Evolutionary conservation across 2,797 vertebrate species (phyloP).

Genomic region (Smutsia temminckii): DNA sequence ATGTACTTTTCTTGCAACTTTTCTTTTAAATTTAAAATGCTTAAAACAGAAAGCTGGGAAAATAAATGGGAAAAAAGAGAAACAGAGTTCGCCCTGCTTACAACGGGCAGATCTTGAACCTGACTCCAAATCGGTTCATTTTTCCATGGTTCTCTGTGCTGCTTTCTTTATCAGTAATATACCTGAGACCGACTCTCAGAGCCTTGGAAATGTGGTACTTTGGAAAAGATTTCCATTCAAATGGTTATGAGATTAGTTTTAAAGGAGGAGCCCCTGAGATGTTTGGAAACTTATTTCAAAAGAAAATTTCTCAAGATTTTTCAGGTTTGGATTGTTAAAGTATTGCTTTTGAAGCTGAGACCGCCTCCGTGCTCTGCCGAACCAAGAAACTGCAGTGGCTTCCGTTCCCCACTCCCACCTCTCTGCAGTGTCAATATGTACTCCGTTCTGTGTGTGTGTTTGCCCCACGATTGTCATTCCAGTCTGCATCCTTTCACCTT

Average conservation of each 20-base stretch:
- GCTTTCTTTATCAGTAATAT: background rate
- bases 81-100: background rate
- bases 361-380: rapidly evolving
- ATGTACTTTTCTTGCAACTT: background rate
- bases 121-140: background rate
- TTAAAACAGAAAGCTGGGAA: background rate
- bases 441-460: background rate
- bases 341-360: background rate
- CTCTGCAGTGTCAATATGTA: background rate
- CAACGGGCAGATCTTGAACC: background rate
- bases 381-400: background rate
- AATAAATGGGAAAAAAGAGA: background rate
- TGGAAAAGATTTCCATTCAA: background rate
- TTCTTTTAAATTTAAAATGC: background rate
- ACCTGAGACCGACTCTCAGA: background rate
- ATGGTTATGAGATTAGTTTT: background rate
- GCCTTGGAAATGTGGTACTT: background rate
- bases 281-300: background rate
- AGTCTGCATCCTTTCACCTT: background rate
- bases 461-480: background rate
- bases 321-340: background rate
- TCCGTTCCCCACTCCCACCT: rapidly evolving
- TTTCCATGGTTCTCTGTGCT: background rate
- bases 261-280: background rate
- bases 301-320: background rate